Evolutionary conservation across 2,797 vertebrate species (phyloP), one percentile per base, ranked within the genome.

Genomic region (Synaphobranchus kaupii): DNA sequence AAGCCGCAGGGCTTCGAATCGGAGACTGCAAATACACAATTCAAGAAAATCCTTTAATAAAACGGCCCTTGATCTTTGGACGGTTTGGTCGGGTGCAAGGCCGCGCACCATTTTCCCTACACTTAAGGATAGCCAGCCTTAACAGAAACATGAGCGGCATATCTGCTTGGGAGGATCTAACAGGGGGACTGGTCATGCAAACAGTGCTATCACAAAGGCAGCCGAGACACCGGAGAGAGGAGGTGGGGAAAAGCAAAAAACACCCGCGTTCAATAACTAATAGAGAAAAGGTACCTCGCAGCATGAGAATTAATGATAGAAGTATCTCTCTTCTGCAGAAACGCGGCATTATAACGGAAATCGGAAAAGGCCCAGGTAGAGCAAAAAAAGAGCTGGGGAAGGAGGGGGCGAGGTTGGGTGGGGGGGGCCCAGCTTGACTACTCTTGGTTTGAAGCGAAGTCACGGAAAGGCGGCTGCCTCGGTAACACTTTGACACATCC

Each of bases 401-500:
- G 68, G 13, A 83, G 39, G 39, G 60, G 17, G 7, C 13, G 44
- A 80, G 76, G 71, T n/a, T n/a, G 78, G 63, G 80, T 85, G 34
- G 50, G 10, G 8, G 78, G 20, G 13, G 52, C 12, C 31, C 68
- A 73, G 66, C 87, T 84, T 83, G 17, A 56, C 92, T 92, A 90
- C 91, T 94, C 93, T 90, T 92, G 91, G 92, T 93, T 91, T 91
- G 87, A 87, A 92, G 91, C 93, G 93, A 88, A 90, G 89, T 90
- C 91, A 92, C 34, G 92, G 92, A 92, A n/a, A 93, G 93, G 90
- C 93, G 92, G 93, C 92, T 89, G 85, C 73, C 90, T 91, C 93
- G 91, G 93, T 94, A 93, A 94, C 94, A 94, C 93, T 91, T 92
- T 85, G 90, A 94, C 92, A 94, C 92, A 94, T 91, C 94, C 94